Evolutionary conservation across 2,888 invertebrate species (phyloP).

Genomic region (Ophonus ardosiacus): DNA sequence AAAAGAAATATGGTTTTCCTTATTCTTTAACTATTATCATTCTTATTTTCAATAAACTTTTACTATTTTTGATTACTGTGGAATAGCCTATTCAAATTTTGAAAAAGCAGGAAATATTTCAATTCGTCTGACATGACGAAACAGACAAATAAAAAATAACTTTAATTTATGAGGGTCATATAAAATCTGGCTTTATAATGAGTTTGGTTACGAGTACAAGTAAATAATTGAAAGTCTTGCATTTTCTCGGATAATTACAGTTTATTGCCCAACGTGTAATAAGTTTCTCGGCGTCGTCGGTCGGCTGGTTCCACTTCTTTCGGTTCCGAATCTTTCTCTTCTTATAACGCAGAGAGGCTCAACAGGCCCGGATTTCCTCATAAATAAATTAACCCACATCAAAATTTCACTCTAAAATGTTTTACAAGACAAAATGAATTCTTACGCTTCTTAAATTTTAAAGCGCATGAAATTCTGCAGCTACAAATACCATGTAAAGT

Average conservation of each 20-base stretch:
- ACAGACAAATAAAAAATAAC: conserved; percentile 29
- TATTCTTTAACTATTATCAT: too few species aligned
- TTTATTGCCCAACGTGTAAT: conserved; percentile 46
- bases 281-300: conserved; percentile 5
- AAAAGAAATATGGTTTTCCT: too few species aligned
- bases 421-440: conserved; percentile 5
- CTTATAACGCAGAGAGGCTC: conserved; percentile 5
- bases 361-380: conserved; percentile 20
- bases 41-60: too few species aligned
- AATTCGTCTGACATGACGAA: conserved; percentile 10
- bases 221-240: conserved; percentile 55
- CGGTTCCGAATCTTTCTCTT: background rate
- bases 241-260: conserved; percentile 54
- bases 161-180: conserved; percentile 26
- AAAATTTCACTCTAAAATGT: conserved; percentile 15
- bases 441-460: conserved; percentile 5
- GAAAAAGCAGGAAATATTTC: conserved; percentile 16
- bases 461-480: background rate
- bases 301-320: background rate
- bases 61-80: too few species aligned
- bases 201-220: conserved; percentile 35
- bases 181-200: conserved; percentile 43
- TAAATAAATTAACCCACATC: conserved; percentile 20
- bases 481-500: background rate
- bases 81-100: background rate